phyloP scores from a whole-genome alignment of 1,140 invertebrate genomes.

The Diorhabda elongata region DNA sequence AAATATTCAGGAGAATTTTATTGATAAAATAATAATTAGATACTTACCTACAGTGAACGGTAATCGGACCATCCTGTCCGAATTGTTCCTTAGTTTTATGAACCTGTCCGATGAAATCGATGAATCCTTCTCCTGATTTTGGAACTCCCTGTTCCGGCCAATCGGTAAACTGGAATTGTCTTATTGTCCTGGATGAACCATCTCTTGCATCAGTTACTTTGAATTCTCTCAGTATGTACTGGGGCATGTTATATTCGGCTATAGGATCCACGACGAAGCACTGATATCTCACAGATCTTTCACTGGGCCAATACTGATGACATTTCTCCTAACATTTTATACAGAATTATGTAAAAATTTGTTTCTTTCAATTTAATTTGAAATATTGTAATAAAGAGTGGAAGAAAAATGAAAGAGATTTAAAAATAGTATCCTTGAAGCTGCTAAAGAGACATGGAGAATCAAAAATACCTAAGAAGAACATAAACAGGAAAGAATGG shows the following conservation, averaged over 20 bases:
- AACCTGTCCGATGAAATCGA: conserved; percentile 97
- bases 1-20: too few relatives aligned
- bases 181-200: conserved; percentile 90
- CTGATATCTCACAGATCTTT: conserved; percentile 91
- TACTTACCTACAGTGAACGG: conserved; percentile 92
- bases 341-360: too few relatives aligned
- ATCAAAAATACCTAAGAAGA: too few relatives aligned
- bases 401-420: too few relatives aligned
- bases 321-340: conserved; percentile 79
- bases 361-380: too few relatives aligned
- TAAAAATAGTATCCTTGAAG: too few relatives aligned
- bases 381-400: too few relatives aligned
- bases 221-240: conserved; percentile 97
- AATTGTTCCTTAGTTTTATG: conserved; percentile 99
- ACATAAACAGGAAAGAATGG: too few relatives aligned
- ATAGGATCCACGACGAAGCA: conserved; percentile 98
- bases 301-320: conserved; percentile 98
- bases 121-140: conserved; percentile 96
- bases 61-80: conserved; percentile 98
- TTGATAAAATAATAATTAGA: not conserved
- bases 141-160: conserved; percentile 99
- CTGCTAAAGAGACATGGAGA: too few relatives aligned
- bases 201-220: conserved; percentile 93
- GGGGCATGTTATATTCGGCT: conserved; percentile 99
- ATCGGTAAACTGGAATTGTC: conserved; percentile 99